phyloP scores from a whole-genome alignment of 2,888 invertebrate genomes.

The Zygothrica quintamaculata region DNA sequence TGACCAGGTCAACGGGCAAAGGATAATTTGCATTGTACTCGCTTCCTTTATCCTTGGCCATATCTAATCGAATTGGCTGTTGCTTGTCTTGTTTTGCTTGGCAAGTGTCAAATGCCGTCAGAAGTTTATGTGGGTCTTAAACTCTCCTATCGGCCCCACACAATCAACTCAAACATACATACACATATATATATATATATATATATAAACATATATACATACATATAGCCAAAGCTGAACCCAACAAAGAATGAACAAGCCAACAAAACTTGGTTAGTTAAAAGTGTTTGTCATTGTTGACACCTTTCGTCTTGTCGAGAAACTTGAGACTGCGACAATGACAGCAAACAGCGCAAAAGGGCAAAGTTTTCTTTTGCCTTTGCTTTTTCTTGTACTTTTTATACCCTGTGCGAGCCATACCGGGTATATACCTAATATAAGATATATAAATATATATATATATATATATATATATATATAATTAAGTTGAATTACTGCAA shows the following conservation, averaged over 20 bases:
- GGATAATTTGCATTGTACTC: conserved; percentile 40
- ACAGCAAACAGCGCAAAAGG: conserved; percentile 55
- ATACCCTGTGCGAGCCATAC: conserved; percentile 38
- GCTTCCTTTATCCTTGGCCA: background rate
- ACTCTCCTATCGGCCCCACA: conserved; percentile 57
- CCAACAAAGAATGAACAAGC: conserved; percentile 38
- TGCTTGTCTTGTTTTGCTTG: conserved; percentile 13
- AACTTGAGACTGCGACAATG: conserved; percentile 68
- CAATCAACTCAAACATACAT: too few relatives aligned
- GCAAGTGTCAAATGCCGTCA: conserved; percentile 54
- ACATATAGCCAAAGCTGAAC: conserved; percentile 8
- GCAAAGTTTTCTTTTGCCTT: conserved; percentile 64
- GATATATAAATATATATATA: too few relatives aligned
- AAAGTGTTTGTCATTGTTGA: conserved; percentile 80
- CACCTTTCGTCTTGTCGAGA: conserved; percentile 73
- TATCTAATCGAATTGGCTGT: conserved; percentile 19
- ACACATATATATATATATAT: too few relatives aligned
- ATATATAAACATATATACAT: too few relatives aligned
- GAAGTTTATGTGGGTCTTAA: conserved; percentile 43
- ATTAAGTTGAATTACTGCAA: too few relatives aligned
- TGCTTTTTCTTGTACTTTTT: conserved; percentile 31
- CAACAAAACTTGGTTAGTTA: conserved; percentile 73
- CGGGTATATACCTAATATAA: too few relatives aligned
- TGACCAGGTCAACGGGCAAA: conserved; percentile 23
- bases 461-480: too few relatives aligned